Evolutionary conservation across 2,797 vertebrate species (phyloP), one percentile per base, ranked within the genome.

Genomic region (Xenops minutus): DNA sequence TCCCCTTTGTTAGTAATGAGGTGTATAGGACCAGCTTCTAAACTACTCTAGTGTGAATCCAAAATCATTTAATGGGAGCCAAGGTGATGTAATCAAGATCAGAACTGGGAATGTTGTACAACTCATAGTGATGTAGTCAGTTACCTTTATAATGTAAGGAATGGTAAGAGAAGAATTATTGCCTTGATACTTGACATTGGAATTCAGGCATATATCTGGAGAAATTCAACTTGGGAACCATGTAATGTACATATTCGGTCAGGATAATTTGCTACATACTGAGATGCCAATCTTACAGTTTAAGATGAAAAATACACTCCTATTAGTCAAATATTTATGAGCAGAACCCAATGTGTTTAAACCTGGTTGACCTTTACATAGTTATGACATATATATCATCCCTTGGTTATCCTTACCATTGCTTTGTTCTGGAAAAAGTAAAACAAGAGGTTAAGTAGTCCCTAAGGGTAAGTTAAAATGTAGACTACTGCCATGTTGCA

Each of bases 261-360:
- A 72, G 91, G 96, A 96, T 32, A 95, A 88, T 85, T 81, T 95
- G 87, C 91, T 77, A 56, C 75, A 46, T 91, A 94, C 71, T 9
- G 32, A 63, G 39, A 51, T 95, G 95, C 86, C 92, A 96, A 59
- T 96, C 87, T 92, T 85, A 37, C 34, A 29, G 17, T 82, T 94
- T 90, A 86, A 85, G 48, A 82, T 88, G 79, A 93, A 92, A 95
- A 94, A 88, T 90, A 81, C 26, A 37, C 67, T 76, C 51, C 37
- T 91, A 51, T 81, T 94, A 96, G 93, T 97, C 95, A 95, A 96
- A 97, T 97, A 97, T 97, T 97, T 98, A 97, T 96, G 93, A 97
- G 88, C 80, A 66, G 91, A 91, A 67, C 37, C 83, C 96, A 95
- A 96, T 32, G 36, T 97, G 88, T 97, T 97, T 96, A 97, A 97